These are phyloP conservation scores for Pedionomus torquatus DNA, from an alignment of 2,113 vertebrate species.

Conservation along the genomic window DNA sequence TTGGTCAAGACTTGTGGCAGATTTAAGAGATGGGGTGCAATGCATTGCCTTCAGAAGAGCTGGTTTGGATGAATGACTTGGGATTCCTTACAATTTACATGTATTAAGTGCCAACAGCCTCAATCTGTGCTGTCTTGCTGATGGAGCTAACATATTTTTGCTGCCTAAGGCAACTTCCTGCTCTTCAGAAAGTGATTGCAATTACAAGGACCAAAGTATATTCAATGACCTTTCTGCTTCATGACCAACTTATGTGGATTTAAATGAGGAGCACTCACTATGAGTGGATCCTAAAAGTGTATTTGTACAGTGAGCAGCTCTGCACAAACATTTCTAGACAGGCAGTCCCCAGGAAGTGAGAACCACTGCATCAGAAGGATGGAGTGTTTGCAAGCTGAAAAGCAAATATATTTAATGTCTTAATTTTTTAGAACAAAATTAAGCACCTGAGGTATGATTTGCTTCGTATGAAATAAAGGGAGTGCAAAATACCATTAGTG, in stretches of 20 bases:
- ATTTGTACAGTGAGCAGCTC: conserved; percentile 10
- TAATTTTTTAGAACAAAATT: neutral
- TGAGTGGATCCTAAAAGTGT: neutral
- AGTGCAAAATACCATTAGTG: neutral
- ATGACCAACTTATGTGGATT: neutral
- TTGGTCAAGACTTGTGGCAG: neutral
- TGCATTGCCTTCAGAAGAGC: neutral
- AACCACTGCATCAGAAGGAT: neutral
- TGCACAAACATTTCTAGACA: conserved; percentile 12
- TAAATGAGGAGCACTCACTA: neutral
- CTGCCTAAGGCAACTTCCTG: conserved; percentile 17
- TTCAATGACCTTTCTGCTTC: neutral
- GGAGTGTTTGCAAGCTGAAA: neutral
- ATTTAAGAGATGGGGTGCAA: neutral
- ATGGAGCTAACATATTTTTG: neutral
- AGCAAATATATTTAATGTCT: conserved; percentile 29
- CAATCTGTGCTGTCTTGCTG: conserved; percentile 14
- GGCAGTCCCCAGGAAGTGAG: neutral
- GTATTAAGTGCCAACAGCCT: neutral
- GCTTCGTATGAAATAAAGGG: conserved; percentile 5
- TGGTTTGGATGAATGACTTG: neutral
- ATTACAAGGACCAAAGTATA: neutral
- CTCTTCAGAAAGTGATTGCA: neutral
- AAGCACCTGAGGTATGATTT: neutral
- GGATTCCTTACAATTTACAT: neutral